phyloP scores from a whole-genome alignment of 2,888 invertebrate genomes.

The Polia nebulosa region DNA sequence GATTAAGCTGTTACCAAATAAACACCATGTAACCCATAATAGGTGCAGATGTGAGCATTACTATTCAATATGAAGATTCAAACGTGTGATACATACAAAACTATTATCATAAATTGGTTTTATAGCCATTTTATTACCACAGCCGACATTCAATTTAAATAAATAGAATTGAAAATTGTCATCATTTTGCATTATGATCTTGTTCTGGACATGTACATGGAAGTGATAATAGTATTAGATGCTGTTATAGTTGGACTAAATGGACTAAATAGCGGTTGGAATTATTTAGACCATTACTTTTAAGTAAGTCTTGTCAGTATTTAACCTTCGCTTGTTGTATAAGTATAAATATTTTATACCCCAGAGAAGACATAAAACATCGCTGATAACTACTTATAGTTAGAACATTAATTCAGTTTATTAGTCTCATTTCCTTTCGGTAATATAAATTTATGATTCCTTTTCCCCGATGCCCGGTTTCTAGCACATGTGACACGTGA shows the following conservation, averaged over 20 bases:
- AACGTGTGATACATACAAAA: slow-evolving; percentile 62
- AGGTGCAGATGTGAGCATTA: slow-evolving; percentile 46
- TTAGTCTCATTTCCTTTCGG: slow-evolving; percentile 55
- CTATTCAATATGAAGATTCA: slow-evolving; percentile 55
- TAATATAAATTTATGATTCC: slow-evolving; percentile 49
- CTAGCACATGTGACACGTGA: not conserved
- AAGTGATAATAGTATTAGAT: slow-evolving; percentile 29
- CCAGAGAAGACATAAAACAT: slow-evolving; percentile 46
- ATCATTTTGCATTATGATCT: slow-evolving; percentile 60
- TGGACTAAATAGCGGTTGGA: not conserved
- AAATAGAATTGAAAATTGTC: slow-evolving; percentile 68
- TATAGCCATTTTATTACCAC: slow-evolving; percentile 70
- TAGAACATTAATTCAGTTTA: slow-evolving; percentile 52
- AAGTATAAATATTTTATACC: slow-evolving; percentile 47
- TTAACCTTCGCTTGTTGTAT: slow-evolving; percentile 27
- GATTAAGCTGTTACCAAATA: slow-evolving; percentile 51
- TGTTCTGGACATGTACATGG: slow-evolving; percentile 36
- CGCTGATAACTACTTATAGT: slow-evolving; percentile 41
- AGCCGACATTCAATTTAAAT: slow-evolving; percentile 71
- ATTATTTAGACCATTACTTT: slow-evolving; percentile 2
- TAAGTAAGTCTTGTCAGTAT: not conserved
- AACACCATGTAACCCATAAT: slow-evolving; percentile 39
- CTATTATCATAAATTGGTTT: slow-evolving; percentile 74
- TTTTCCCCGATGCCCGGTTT: slow-evolving; percentile 22
- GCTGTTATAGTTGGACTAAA: slow-evolving; percentile 19